phyloP scores from a whole-genome alignment of 2,113 vertebrate genomes.

The Hemicordylus capensis region DNA sequence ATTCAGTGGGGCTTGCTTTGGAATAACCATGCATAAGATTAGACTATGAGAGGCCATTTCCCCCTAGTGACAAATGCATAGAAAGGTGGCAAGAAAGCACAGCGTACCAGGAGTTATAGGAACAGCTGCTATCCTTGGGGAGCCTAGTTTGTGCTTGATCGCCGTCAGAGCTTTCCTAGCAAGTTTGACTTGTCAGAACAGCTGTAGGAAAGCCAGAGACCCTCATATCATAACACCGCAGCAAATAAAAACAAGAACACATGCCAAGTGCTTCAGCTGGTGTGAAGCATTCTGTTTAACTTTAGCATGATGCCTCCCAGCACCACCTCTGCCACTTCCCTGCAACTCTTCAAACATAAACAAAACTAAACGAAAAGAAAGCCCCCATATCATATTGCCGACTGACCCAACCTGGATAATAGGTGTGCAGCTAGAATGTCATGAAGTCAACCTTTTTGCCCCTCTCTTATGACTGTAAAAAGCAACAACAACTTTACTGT shows the following conservation, averaged over 20 bases:
- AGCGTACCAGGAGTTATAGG: constrained; percentile 3
- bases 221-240: constrained; percentile 13
- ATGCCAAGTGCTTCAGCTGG: background rate
- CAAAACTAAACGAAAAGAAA: background rate
- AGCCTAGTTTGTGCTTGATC: background rate
- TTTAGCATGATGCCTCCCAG: background rate
- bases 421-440: background rate
- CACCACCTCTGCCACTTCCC: background rate
- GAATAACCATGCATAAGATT: background rate
- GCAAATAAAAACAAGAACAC: constrained; percentile 37
- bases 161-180: constrained; percentile 38
- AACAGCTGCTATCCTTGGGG: constrained; percentile 25
- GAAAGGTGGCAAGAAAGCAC: constrained; percentile 8
- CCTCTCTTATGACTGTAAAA: background rate
- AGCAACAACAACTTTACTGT: constrained; percentile 5
- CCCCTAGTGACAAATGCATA: background rate
- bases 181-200: constrained; percentile 45
- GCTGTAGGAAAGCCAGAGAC: constrained; percentile 39
- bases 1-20: background rate
- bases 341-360: background rate
- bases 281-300: constrained; percentile 13
- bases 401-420: rapidly evolving
- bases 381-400: rapidly evolving
- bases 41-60: background rate
- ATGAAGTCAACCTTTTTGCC: constrained; percentile 2